Evolutionary conservation across 2,888 invertebrate genomes (phyloP), one percentile per base, ranked within the genome.

Genomic region (Drosophila algonquin): DNA sequence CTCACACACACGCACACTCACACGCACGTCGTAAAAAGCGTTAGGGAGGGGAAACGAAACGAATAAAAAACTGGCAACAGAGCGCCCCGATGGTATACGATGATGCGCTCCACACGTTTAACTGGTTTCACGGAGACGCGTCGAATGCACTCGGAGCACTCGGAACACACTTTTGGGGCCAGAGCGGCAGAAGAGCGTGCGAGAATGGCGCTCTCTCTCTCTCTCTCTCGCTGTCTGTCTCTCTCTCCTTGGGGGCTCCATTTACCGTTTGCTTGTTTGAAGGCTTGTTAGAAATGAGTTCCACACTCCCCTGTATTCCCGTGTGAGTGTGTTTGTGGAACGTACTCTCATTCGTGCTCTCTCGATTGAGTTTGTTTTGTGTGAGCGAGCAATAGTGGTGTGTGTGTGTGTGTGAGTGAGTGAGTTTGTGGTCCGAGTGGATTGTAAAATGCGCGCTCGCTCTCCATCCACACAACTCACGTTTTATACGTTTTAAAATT

Each of bases 401-500:
- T 30, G 44, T 50, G 54, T n/a, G 59, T 47, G 65, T 10, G 59
- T 45, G 35, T 67, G 63, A 63, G 64, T 61, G 61, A 69, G 56
- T 77, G 75, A 59, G 74, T 82, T 80, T 54, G 46, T 30, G 54
- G 21, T 69, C 62, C 57, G 63, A 73, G 63, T 80, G 77, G 61
- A 76, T 79, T 81, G 80, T 76, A 75, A 78, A 79, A 61, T 63
- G 72, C n/a, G 14, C 40, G 40, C 14, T 12, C 35, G 12, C 35
- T 40, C 40, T n/a, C 81, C 82, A 75, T 84, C 83, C 89, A 83
- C 30, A 30, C 2, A 7, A 7, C 2, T 8, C 30, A 30, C 86
- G 76, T 88, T 89, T 88, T 89, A 89, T 88, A 86, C 88, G 89
- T 83, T 88, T 89, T 89, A 90, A 89, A 89, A 89, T 86, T 89